A percentile compares a stretch with the other conserved stretches of the same genome.
Conservation (phyloP, 2,797 vertebrate genomes). For the Pseudomugil gertrudae region DNA sequence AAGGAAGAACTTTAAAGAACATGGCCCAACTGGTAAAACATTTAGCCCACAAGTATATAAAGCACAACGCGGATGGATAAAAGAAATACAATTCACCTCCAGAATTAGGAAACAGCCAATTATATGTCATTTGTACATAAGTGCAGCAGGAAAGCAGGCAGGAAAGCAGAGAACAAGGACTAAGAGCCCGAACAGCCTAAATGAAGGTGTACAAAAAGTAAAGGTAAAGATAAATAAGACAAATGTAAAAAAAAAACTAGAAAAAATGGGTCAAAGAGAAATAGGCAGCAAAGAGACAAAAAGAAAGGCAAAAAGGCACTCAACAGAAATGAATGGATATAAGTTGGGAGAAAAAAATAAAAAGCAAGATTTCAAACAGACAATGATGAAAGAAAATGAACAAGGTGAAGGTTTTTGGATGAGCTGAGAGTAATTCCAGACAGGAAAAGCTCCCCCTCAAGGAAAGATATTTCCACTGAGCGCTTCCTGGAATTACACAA, state of each 20-base stretch:
- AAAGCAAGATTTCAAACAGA: constrained; percentile 24
- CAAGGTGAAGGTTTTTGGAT: constrained; percentile 48
- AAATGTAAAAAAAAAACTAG: not conserved
- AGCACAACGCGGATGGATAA: constrained; percentile 21
- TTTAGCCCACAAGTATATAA: constrained; percentile 4
- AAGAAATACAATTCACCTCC: constrained; percentile 31
- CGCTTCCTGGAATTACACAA: constrained; percentile 64
- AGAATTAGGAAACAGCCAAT: constrained; percentile 40
- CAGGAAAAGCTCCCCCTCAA: constrained; percentile 45
- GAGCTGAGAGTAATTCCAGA: constrained; percentile 35
- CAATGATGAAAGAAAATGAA: constrained; percentile 34
- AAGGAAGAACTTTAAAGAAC: constrained; percentile 26
- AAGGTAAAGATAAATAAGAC: constrained; percentile 30
- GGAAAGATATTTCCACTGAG: constrained; percentile 64
- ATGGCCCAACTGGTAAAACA: not conserved
- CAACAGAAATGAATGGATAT: constrained; percentile 6
- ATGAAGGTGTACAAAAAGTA: constrained; percentile 25
- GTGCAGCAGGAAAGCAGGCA: constrained; percentile 17
- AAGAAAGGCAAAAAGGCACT: constrained; percentile 13
- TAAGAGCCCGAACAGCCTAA: constrained; percentile 23
- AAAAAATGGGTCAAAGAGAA: constrained; percentile 19
- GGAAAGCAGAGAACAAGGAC: constrained; percentile 26
- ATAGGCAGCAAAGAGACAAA: constrained; percentile 7
- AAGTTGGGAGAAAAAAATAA: not conserved
- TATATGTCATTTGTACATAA: constrained; percentile 37